These are phyloP conservation scores for Prunella fulvescens DNA, from an alignment of 2,113 vertebrate genomes.

Conservation along the genomic window DNA sequence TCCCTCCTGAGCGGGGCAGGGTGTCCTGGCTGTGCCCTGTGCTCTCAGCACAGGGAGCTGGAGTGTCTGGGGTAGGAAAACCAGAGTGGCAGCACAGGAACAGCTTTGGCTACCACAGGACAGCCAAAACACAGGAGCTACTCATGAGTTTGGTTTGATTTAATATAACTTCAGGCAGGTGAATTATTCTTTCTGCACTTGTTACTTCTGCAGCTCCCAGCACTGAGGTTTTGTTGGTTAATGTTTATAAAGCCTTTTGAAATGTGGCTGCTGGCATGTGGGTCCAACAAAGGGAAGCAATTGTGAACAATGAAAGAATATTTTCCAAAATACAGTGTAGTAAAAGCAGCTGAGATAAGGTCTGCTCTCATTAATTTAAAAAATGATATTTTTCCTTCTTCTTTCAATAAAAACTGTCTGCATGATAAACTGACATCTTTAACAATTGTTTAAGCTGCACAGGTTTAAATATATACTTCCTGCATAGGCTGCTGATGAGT, in stretches of 20 bases:
- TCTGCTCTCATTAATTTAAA: slow-evolving; percentile 58
- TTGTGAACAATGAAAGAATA: not conserved
- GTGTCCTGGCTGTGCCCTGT: not conserved
- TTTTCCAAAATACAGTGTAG: not conserved
- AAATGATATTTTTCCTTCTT: slow-evolving; percentile 45
- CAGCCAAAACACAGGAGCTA: not conserved
- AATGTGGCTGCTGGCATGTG: not conserved
- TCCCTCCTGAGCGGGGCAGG: rapidly evolving
- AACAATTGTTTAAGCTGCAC: slow-evolving; percentile 54
- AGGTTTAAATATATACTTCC: slow-evolving; percentile 37
- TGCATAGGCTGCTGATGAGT: slow-evolving; percentile 68
- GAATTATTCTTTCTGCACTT: not conserved
- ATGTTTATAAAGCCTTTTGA: slow-evolving; percentile 29
- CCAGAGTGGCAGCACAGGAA: rapidly evolving
- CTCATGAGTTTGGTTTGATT: not conserved
- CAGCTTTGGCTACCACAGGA: rapidly evolving
- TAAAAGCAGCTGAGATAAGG: slow-evolving; percentile 41
- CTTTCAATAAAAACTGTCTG: slow-evolving; percentile 55
- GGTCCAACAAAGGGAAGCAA: slow-evolving; percentile 27
- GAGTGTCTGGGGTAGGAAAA: rapidly evolving
- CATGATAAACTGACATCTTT: slow-evolving; percentile 46
- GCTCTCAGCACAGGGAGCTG: not conserved
- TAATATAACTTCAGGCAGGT: not conserved
- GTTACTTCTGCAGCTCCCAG: not conserved
- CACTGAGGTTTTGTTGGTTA: not conserved